A percentile compares a stretch with the other conserved stretches of the same genome.
These are phyloP conservation scores for Drosophila niveifrons DNA, from an alignment of 2,888 invertebrate species.

Conservation along the genomic window DNA sequence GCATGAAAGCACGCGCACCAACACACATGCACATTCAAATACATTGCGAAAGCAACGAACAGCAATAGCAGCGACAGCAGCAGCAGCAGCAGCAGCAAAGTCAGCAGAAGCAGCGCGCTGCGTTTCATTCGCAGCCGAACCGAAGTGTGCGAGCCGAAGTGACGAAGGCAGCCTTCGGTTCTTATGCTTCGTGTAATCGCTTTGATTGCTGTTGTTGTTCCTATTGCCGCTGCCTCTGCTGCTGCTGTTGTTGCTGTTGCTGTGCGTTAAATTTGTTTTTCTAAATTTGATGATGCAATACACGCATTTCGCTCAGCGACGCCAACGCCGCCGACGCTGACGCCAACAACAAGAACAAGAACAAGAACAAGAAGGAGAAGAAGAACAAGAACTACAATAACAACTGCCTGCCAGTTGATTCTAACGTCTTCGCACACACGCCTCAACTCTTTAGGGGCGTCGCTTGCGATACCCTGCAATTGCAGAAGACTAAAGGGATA, in stretches of 20 bases:
- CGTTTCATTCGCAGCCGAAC: conserved; percentile 42
- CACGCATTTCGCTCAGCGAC: conserved; percentile 65
- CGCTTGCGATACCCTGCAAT: conserved; percentile 24
- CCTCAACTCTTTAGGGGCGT: conserved; percentile 47
- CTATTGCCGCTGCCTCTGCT: conserved; percentile 3
- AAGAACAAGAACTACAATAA: conserved; percentile 21
- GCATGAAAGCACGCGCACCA: conserved; percentile 47
- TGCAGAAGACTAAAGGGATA: not conserved
- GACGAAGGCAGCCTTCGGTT: conserved; percentile 47
- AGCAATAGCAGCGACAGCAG: conserved; percentile 40
- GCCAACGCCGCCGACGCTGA: conserved; percentile 30
- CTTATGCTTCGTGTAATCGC: conserved; percentile 56
- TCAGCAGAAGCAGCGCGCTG: conserved; percentile 49
- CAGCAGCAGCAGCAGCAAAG: conserved; percentile 45
- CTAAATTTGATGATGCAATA: conserved; percentile 79
- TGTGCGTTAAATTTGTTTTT: conserved; percentile 74
- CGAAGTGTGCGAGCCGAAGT: conserved; percentile 16
- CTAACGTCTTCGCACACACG: conserved; percentile 30
- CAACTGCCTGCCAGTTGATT: conserved; percentile 27
- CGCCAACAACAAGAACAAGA: conserved; percentile 22
- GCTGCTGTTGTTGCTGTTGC: conserved; percentile 15
- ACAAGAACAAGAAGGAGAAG: conserved; percentile 1
- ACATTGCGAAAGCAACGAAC: conserved; percentile 47
- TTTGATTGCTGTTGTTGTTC: conserved; percentile 28
- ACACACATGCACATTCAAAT: conserved; percentile 31